Evolutionary conservation across 2,113 vertebrate genomes (phyloP), one percentile per base, ranked within the genome.

Genomic region (Blennius ocellaris): DNA sequence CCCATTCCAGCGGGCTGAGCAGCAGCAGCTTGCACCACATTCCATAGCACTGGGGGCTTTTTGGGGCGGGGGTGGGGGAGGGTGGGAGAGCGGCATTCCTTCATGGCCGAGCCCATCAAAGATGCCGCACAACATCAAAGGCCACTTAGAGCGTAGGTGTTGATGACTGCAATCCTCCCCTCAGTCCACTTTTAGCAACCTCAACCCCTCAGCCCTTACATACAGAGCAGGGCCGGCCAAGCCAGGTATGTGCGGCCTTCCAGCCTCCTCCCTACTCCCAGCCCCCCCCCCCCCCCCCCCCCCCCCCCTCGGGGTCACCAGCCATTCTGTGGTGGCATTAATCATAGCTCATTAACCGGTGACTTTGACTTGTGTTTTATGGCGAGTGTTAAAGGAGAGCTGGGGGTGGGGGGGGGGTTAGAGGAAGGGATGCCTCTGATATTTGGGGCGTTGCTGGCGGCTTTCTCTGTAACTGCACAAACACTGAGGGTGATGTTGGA

Each of bases 41-140:
- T 93, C 94, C 94, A 89, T 88, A 90, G 86, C 89, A 89, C 73
- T 82, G 92, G 91, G 89, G 92, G 86, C 90, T 91, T 93, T 94
- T 84, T 68, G 81, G 75, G 82, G 16, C 11, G 58, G 85, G 84
- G 47, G 74, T 48, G 7, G 12, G 59, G 83, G 84, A 56, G 70
- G 89, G 81, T 43, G 78, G 62, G 69, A 5, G 77, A 62, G 87
- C 67, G n/a, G 82, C 90, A 91, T 93, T 92, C 90, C 91, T 87
- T 79, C 72, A 63, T 57, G 78, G 82, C 86, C 30, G 57, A 70
- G 59, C 21, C 70, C 89, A 90, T 94, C 93, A 94, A 94, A 94
- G 92, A 71, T 39, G 41, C 84, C 65, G 87, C 76, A 14, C 66
- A 50, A 88, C 92, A 90, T 94, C 92, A 93, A 94, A 94, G 91